phyloP scores from a whole-genome alignment of 2,888 invertebrate genomes.

The Merodon equestris region DNA sequence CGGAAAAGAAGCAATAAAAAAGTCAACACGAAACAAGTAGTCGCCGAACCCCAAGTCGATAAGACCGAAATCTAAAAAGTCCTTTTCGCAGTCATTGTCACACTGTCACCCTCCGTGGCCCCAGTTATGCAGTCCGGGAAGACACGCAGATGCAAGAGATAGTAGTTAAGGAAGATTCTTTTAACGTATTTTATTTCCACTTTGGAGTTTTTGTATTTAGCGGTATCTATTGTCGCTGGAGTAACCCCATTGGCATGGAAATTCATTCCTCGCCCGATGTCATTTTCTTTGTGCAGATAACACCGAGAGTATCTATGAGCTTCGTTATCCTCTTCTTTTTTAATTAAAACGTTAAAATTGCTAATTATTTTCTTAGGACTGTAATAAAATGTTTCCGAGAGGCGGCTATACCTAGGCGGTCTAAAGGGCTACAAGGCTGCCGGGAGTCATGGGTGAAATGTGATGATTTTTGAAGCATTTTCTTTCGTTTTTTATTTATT shows the following conservation, averaged over 20 bases:
- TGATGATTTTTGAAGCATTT: constrained; percentile 56
- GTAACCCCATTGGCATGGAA: constrained; percentile 59
- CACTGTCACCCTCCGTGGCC: constrained; percentile 38
- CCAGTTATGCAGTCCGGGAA: no score
- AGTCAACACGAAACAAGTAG: constrained; percentile 63
- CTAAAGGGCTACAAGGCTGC: neutral
- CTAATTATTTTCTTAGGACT: constrained; percentile 73
- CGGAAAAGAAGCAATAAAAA: constrained; percentile 67
- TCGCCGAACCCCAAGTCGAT: constrained; percentile 57
- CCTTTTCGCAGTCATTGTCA: constrained; percentile 52
- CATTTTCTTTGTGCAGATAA: constrained; percentile 61
- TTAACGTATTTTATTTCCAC: neutral
- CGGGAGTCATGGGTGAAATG: constrained; percentile 16
- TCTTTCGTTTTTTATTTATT: constrained; percentile 27
- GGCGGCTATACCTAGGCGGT: constrained; percentile 1
- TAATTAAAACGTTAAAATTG: constrained; percentile 75
- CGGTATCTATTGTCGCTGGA: constrained; percentile 51
- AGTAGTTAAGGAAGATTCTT: constrained; percentile 46
- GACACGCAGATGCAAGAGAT: constrained; percentile 51
- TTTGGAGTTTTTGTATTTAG: neutral
- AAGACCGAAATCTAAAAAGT: constrained; percentile 42
- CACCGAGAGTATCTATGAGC: constrained; percentile 67
- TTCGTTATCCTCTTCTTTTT: constrained; percentile 70
- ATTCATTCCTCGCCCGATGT: constrained; percentile 40
- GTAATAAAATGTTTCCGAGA: constrained; percentile 62